These are phyloP conservation scores for Carapus acus DNA, from an alignment of 2,797 vertebrate species.

Conservation along the genomic window DNA sequence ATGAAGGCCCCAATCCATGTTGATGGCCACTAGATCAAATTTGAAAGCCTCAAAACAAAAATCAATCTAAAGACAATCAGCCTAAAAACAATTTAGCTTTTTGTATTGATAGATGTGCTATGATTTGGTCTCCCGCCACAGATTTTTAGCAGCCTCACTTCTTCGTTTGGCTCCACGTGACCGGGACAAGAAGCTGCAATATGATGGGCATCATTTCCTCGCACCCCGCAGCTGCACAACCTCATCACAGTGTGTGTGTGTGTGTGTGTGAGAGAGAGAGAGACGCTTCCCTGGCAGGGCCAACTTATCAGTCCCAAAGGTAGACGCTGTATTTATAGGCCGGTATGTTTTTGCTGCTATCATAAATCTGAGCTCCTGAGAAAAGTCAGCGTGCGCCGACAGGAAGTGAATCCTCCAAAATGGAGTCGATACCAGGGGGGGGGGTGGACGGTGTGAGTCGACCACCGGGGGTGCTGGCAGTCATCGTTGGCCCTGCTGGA, in stretches of 20 bases:
- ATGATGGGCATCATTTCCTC: neutral
- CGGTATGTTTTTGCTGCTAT: constrained; percentile 3
- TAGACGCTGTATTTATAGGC: constrained; percentile 12
- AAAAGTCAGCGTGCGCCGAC: neutral
- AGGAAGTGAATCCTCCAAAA: constrained; percentile 2
- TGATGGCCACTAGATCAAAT: too few species aligned
- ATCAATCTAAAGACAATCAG: too few species aligned
- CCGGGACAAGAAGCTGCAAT: neutral
- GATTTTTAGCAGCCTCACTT: neutral
- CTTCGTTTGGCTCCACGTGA: neutral
- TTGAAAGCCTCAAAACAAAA: too few species aligned
- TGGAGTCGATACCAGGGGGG: neutral
- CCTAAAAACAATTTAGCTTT: too few species aligned
- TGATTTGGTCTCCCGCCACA: neutral
- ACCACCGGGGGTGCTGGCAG: neutral
- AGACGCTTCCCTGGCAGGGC: neutral
- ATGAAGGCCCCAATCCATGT: too few species aligned
- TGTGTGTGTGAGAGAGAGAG: too few species aligned
- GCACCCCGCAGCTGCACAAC: too few species aligned
- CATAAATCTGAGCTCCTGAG: constrained; percentile 9
- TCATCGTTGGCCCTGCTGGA: constrained; percentile 4
- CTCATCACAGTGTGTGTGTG: neutral
- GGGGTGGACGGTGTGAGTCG: neutral
- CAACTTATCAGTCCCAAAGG: constrained; percentile 7
- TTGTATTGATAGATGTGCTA: too few species aligned